Evolutionary conservation across 1,140 invertebrate species (phyloP).

Genomic region (Drosophila persimilis): DNA sequence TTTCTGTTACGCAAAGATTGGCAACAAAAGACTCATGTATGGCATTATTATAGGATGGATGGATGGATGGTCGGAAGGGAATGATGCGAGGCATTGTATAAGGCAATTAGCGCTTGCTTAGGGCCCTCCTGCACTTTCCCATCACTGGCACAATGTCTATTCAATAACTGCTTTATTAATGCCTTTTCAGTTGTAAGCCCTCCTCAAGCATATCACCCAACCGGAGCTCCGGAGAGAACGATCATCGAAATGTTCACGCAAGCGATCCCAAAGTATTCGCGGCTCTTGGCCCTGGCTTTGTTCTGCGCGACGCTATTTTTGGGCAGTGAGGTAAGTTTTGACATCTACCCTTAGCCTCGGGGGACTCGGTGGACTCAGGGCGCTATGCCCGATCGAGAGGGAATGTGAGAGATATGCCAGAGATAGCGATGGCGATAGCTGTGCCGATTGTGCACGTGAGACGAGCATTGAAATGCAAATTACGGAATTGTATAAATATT

Average conservation of each 20-base stretch:
- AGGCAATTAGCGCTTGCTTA: slow-evolving; percentile 60
- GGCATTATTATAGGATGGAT: slow-evolving; percentile 31
- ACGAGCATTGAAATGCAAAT: slow-evolving; percentile 68
- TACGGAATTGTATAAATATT: slow-evolving; percentile 57
- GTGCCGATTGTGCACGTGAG: slow-evolving; percentile 47
- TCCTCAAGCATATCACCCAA: slow-evolving; percentile 1
- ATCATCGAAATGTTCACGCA: slow-evolving; percentile 39
- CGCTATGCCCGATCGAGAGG: not conserved
- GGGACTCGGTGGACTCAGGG: not conserved
- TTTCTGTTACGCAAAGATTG: slow-evolving; percentile 49
- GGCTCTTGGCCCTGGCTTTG: slow-evolving; percentile 60
- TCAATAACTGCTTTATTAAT: slow-evolving; percentile 42
- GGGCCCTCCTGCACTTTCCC: slow-evolving; percentile 56
- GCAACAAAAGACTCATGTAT: slow-evolving; percentile 40
- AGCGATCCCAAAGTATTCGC: slow-evolving; percentile 45
- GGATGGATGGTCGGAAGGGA: slow-evolving; percentile 8
- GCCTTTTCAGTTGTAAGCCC: slow-evolving; percentile 36
- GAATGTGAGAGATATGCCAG: slow-evolving; percentile 31
- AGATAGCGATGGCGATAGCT: slow-evolving; percentile 16
- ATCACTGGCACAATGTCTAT: slow-evolving; percentile 41
- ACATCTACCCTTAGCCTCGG: slow-evolving; percentile 31
- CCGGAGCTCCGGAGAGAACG: slow-evolving; percentile 24
- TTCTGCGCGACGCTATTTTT: slow-evolving; percentile 68
- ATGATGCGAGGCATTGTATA: slow-evolving; percentile 36
- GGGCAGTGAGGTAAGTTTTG: slow-evolving; percentile 68